phyloP scores from a whole-genome alignment of 2,113 vertebrate species.

The Thunnus thynnus region DNA sequence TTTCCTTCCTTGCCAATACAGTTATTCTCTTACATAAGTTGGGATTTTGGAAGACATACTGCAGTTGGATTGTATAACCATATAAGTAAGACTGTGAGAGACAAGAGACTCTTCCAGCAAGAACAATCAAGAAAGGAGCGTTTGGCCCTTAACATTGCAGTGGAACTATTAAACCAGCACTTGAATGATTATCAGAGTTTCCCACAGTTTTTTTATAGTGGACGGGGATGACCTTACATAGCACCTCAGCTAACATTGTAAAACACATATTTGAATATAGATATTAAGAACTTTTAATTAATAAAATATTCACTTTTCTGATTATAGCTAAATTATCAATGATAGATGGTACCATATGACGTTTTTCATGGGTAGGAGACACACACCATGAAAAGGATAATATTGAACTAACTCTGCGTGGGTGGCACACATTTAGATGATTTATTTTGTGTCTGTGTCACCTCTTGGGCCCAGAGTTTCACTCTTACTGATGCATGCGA shows the following conservation, averaged over 20 bases:
- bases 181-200: slow-evolving; percentile 4
- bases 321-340: not conserved
- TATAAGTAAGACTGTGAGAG: slow-evolving; percentile 20
- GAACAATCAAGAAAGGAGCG: slow-evolving; percentile 9
- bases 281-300: no score
- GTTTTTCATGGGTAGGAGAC: not conserved
- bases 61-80: slow-evolving; percentile 12
- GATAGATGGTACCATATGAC: not conserved
- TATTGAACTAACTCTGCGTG: no score
- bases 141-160: not conserved
- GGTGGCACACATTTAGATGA: not conserved
- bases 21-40: slow-evolving; percentile 50
- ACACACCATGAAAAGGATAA: not conserved
- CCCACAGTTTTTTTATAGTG: not conserved
- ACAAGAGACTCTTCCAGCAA: slow-evolving; percentile 13
- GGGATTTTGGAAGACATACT: slow-evolving; percentile 39
- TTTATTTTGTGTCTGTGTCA: not conserved
- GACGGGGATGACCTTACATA: not conserved
- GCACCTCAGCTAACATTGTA: not conserved
- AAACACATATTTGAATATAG: not conserved
- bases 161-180: not conserved
- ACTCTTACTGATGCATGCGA: not conserved
- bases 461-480: not conserved
- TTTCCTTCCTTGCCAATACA: slow-evolving; percentile 32
- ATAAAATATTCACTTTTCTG: no score